These are phyloP conservation scores for Syngnathus acus DNA, from an alignment of 2,797 vertebrate genomes.

Conservation along the genomic window DNA sequence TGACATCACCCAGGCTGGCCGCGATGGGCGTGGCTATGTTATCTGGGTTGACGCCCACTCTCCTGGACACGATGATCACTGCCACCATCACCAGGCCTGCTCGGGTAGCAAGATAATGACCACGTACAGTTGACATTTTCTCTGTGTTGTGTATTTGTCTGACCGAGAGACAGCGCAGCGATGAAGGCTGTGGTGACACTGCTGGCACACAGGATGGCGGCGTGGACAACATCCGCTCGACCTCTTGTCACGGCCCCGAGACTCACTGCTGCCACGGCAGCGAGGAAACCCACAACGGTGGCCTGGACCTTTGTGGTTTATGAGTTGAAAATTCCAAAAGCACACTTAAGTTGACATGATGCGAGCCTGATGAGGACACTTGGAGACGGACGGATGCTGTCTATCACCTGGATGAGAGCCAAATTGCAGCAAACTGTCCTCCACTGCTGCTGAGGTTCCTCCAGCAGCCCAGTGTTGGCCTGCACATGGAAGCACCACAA, in stretches of 20 bases:
- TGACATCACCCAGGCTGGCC: conserved; percentile 89
- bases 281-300: conserved; percentile 89
- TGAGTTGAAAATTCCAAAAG: too few species aligned
- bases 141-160: background rate
- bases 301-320: conserved; percentile 79
- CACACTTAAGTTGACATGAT: too few species aligned
- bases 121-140: too few species aligned
- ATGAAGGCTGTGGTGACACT: conserved; percentile 88
- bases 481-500: conserved; percentile 33
- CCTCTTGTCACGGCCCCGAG: conserved; percentile 79
- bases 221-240: conserved; percentile 78
- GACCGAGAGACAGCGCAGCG: conserved; percentile 85
- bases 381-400: background rate
- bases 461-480: conserved; percentile 94
- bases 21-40: conserved; percentile 94
- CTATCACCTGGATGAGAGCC: conserved; percentile 88
- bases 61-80: conserved; percentile 82
- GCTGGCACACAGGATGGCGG: conserved; percentile 85
- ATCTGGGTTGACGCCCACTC: conserved; percentile 89
- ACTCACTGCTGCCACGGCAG: conserved; percentile 80
- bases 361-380: too few species aligned
- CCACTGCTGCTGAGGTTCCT: conserved; percentile 81
- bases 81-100: conserved; percentile 81
- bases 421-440: conserved; percentile 87
- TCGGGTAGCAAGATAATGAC: background rate